Evolutionary conservation across 2,113 vertebrate genomes (phyloP).

Genomic region (Rostratula benghalensis): DNA sequence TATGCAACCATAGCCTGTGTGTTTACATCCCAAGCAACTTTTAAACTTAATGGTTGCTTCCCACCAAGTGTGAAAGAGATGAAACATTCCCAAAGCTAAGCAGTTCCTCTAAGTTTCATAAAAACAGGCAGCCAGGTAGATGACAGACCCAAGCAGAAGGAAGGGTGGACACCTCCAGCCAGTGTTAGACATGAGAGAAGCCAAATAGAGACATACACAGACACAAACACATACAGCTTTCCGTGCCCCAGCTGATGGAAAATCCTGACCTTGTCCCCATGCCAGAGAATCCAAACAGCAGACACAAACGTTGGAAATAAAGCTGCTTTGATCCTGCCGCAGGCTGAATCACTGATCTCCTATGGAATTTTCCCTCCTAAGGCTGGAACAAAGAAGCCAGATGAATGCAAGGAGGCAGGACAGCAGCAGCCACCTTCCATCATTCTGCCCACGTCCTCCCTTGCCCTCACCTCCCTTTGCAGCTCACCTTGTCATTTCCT

Average conservation of each 20-base stretch:
- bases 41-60: background rate
- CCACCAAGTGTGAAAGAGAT: background rate
- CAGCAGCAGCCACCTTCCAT: background rate
- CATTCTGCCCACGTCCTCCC: background rate
- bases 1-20: background rate
- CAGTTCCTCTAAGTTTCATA: background rate
- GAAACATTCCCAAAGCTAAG: background rate
- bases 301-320: background rate
- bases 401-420: background rate
- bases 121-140: background rate
- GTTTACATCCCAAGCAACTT: background rate
- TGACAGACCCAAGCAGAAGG: background rate
- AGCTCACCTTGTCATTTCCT: background rate
- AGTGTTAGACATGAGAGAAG: background rate
- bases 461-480: background rate
- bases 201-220: background rate
- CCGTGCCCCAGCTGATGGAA: background rate
- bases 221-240: background rate
- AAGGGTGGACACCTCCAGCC: background rate
- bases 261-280: background rate
- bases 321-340: conserved; percentile 36
- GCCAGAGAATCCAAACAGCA: conserved; percentile 35
- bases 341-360: background rate
- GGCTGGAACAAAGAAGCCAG: conserved; percentile 39
- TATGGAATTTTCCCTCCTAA: conserved; percentile 55